A percentile compares a stretch with the other conserved stretches of the same genome.
Conservation (phyloP, 2,113 vertebrate species). For the Acanthisitta chloris region DNA sequence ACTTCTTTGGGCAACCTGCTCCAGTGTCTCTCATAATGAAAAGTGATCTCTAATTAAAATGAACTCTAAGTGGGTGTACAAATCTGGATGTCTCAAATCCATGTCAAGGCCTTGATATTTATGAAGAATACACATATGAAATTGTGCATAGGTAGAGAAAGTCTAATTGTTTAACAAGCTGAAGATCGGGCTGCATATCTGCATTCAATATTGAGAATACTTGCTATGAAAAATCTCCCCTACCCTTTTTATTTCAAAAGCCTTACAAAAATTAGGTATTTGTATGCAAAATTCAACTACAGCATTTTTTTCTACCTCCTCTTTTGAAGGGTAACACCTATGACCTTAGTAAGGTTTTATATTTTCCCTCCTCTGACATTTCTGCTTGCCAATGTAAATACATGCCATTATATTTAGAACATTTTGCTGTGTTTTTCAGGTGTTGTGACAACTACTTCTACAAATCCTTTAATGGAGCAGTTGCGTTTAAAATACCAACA, state of each 20-base stretch:
- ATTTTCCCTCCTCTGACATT: not conserved
- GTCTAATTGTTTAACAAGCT: not conserved
- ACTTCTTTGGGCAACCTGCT: not conserved
- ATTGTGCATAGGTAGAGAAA: not conserved
- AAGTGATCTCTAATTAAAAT: not conserved
- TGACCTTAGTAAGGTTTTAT: not conserved
- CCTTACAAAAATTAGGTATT: not conserved
- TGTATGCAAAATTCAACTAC: not conserved
- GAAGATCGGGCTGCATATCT: not conserved
- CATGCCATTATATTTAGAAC: not conserved
- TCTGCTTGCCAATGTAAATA: not conserved
- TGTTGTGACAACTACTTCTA: not conserved
- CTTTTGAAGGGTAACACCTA: not conserved
- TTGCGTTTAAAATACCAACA: slow-evolving; percentile 78
- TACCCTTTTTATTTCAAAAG: not conserved
- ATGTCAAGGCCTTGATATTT: not conserved
- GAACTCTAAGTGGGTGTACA: not conserved
- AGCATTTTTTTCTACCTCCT: not conserved
- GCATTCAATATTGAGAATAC: not conserved
- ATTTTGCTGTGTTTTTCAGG: slow-evolving; percentile 33
- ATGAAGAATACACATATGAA: not conserved
- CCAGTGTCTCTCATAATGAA: not conserved
- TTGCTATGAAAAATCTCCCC: not conserved
- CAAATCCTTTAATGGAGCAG: slow-evolving; percentile 58
- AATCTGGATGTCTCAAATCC: not conserved